Percentiles rank a stretch among this genome's conserved stretches.
phyloP scores from a whole-genome alignment of 2,888 invertebrate genomes.

The Craniophora ligustri region DNA sequence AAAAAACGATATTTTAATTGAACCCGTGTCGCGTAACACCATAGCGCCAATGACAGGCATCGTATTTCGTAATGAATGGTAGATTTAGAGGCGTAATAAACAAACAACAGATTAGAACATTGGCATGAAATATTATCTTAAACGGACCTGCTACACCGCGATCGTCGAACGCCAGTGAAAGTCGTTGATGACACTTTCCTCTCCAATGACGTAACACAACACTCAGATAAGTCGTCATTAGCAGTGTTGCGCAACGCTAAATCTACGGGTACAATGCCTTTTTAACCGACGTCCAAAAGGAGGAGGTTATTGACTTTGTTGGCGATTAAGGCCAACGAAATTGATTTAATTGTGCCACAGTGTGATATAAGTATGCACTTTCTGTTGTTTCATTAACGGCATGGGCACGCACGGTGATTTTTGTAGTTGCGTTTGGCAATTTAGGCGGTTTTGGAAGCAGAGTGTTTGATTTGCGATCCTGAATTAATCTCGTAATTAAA shows the following conservation, averaged over 20 bases:
- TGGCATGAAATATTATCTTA: conserved; percentile 67
- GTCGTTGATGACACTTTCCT: conserved; percentile 67
- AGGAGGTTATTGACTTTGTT: background rate
- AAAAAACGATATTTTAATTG: no score
- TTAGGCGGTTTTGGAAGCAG: no score
- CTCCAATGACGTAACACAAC: conserved; percentile 53
- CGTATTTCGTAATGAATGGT: background rate
- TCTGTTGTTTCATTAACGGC: no score
- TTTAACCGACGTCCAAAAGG: no score
- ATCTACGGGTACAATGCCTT: background rate
- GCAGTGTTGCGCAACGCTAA: conserved; percentile 53
- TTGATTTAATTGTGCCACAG: background rate
- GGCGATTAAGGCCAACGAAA: conserved; percentile 10
- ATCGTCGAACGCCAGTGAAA: conserved; percentile 54
- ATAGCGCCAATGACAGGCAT: background rate
- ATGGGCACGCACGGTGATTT: no score
- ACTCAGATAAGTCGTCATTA: background rate
- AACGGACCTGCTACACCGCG: conserved; percentile 41
- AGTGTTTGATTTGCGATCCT: no score
- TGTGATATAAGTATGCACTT: background rate
- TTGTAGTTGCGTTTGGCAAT: no score
- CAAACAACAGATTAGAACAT: conserved; percentile 29
- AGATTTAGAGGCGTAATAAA: background rate
- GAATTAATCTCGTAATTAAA: no score
- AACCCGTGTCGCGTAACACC: no score